Conservation (phyloP, 2,888 invertebrate genomes). For the Agriotes lineatus region DNA sequence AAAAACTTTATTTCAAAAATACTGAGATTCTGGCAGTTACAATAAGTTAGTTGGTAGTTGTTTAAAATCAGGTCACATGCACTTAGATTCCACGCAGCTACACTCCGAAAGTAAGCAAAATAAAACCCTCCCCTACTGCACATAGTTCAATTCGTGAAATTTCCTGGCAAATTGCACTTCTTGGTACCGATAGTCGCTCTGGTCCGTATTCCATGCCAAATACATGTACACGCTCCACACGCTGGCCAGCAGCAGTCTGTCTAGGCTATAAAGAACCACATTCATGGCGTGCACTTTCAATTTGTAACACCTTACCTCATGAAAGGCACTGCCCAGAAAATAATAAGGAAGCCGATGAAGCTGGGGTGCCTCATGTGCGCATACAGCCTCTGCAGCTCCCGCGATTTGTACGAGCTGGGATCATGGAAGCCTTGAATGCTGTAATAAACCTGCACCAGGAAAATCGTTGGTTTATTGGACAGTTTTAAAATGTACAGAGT, state of each 20-base stretch:
- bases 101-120: no score
- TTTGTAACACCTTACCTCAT: conserved; percentile 68
- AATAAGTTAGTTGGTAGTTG: no score
- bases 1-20: no score
- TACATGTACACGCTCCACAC: conserved; percentile 72
- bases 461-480: no score
- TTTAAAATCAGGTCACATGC: no score
- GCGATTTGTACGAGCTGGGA: conserved; percentile 70
- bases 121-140: conserved; percentile 28
- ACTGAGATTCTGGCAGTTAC: no score
- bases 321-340: conserved; percentile 72
- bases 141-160: conserved; percentile 63
- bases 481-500: no score
- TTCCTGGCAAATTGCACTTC: conserved; percentile 68
- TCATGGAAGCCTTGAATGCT: conserved; percentile 67
- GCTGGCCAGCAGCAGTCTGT: conserved; percentile 69
- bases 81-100: no score
- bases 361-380: conserved; percentile 75
- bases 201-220: conserved; percentile 72
- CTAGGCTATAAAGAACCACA: conserved; percentile 64
- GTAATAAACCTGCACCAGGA: conserved; percentile 67
- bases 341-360: conserved; percentile 69
- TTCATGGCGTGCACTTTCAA: no score
- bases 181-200: conserved; percentile 71
- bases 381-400: conserved; percentile 68